Evolutionary conservation across 2,888 invertebrate genomes (phyloP).

Genomic region (Pseudeuparius sepicola): DNA sequence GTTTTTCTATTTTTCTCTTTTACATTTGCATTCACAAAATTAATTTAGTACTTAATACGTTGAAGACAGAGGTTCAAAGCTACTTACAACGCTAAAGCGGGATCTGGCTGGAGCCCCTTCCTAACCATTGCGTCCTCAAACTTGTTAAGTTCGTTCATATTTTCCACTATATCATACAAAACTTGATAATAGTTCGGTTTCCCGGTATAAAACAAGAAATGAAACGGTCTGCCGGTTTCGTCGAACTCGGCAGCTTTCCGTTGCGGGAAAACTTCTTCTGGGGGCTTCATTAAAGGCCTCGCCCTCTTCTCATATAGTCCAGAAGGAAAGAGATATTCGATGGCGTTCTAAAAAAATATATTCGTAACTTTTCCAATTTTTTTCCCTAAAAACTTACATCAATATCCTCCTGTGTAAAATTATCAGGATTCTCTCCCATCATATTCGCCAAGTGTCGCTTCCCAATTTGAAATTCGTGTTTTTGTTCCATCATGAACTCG

Average conservation of each 20-base stretch:
- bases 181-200: slow-evolving; percentile 76
- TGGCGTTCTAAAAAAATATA: slow-evolving; percentile 55
- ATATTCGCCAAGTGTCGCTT: slow-evolving; percentile 95
- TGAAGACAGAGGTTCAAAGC: slow-evolving; percentile 5
- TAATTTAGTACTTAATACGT: slow-evolving; percentile 5
- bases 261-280: slow-evolving; percentile 74
- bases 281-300: slow-evolving; percentile 82
- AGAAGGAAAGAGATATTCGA: slow-evolving; percentile 92
- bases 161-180: slow-evolving; percentile 49
- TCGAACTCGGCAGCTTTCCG: slow-evolving; percentile 86
- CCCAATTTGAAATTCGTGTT: slow-evolving; percentile 78
- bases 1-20: slow-evolving; percentile 5
- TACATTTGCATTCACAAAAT: slow-evolving; percentile 7
- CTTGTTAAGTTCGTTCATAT: slow-evolving; percentile 54
- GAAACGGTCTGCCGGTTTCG: slow-evolving; percentile 79
- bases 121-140: slow-evolving; percentile 61
- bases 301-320: slow-evolving; percentile 79
- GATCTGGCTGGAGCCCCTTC: slow-evolving; percentile 51
- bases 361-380: too few relatives aligned
- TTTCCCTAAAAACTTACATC: slow-evolving; percentile 54
- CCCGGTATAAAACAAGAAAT: slow-evolving; percentile 86
- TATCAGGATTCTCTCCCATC: slow-evolving; percentile 92
- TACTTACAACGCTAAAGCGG: slow-evolving; percentile 48
- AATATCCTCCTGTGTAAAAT: slow-evolving; percentile 78
- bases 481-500: slow-evolving; percentile 71